These are phyloP conservation scores for Chironomus tepperi DNA, from an alignment of 1,140 invertebrate species.

Conservation along the genomic window DNA sequence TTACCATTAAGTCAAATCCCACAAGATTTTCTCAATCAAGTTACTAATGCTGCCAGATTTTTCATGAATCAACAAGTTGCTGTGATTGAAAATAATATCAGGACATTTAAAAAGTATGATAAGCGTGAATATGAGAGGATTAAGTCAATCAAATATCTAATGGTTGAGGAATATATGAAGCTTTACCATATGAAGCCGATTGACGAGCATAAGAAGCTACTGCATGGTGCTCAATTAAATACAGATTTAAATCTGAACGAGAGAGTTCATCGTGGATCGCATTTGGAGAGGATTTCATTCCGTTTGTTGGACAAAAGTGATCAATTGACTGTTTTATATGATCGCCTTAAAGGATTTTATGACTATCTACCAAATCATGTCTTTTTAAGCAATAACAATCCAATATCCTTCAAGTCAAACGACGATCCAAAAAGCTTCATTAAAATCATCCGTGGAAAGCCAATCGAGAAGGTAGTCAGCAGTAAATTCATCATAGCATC, in stretches of 20 bases:
- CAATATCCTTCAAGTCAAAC: background rate
- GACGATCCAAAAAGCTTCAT: background rate
- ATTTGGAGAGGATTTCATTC: background rate
- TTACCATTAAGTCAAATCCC: background rate
- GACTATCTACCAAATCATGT: background rate
- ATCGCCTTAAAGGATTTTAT: background rate
- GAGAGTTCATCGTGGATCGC: background rate
- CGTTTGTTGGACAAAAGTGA: background rate
- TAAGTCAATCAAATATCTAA: background rate
- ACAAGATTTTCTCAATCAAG: background rate
- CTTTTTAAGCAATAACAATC: background rate
- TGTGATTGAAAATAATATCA: background rate
- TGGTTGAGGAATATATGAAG: background rate
- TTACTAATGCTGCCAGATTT: background rate
- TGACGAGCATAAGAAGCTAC: background rate
- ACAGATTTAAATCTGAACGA: background rate
- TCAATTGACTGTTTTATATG: background rate
- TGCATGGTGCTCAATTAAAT: background rate
- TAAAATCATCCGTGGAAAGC: background rate
- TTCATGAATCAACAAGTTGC: background rate
- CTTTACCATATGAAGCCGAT: background rate
- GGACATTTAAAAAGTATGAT: background rate
- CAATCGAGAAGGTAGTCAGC: background rate
- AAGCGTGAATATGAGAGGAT: background rate
- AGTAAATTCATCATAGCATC: background rate